Conservation (phyloP, 2,797 vertebrate genomes). For the Moxostoma hubbsi region DNA sequence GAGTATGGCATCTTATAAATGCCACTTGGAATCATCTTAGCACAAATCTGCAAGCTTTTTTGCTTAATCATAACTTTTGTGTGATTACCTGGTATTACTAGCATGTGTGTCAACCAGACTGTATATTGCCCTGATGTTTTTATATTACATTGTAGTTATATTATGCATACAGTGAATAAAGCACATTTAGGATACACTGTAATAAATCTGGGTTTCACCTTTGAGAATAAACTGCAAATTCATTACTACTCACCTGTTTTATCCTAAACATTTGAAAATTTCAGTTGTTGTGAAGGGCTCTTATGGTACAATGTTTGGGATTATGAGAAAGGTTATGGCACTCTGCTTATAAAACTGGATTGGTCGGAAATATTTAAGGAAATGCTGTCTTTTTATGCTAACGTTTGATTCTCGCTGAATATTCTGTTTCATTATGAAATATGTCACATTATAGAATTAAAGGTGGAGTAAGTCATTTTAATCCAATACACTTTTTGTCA, state of each 20-base stretch:
- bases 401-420: no score
- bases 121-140: neutral
- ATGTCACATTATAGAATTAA: no score
- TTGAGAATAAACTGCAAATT: neutral
- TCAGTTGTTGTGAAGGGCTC: neutral
- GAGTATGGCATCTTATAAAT: neutral
- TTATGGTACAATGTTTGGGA: neutral
- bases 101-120: conserved; percentile 16
- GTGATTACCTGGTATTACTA: conserved; percentile 10
- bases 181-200: conserved; percentile 11
- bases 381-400: neutral
- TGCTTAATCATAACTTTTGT: neutral
- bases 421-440: no score
- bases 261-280: neutral
- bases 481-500: no score
- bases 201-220: conserved; percentile 1
- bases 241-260: neutral
- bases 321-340: neutral
- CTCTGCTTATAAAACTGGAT: conserved; percentile 5
- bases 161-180: conserved; percentile 20
- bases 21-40: neutral
- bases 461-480: no score
- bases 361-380: neutral
- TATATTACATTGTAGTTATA: neutral
- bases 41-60: neutral